phyloP scores from a whole-genome alignment of 2,888 invertebrate species.

The Ecliptopera silaceata region DNA sequence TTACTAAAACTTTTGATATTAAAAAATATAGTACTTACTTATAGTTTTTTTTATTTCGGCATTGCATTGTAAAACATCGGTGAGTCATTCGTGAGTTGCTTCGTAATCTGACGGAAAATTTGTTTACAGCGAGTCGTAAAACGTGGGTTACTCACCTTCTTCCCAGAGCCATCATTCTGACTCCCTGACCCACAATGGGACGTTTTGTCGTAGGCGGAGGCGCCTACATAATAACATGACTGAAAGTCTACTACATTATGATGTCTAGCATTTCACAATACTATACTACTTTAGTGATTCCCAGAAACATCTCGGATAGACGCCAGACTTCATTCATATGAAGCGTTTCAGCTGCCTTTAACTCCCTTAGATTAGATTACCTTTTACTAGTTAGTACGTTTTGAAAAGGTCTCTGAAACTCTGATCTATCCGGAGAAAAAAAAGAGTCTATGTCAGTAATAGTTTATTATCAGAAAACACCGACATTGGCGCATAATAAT shows the following conservation, averaged over 20 bases:
- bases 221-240: constrained; percentile 47
- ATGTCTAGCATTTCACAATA: neutral
- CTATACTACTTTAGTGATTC: constrained; percentile 60
- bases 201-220: constrained; percentile 51
- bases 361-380: constrained; percentile 41
- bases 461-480: no score
- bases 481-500: no score
- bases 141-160: constrained; percentile 39
- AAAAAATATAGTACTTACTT: no score
- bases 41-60: no score
- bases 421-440: no score
- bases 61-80: neutral
- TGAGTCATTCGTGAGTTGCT: constrained; percentile 15
- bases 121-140: constrained; percentile 19
- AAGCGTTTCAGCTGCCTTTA: constrained; percentile 51
- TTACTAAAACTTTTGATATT: no score
- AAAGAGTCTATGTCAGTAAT: no score
- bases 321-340: constrained; percentile 64
- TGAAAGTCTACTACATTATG: neutral
- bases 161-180: constrained; percentile 30
- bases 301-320: constrained; percentile 61
- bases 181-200: constrained; percentile 44
- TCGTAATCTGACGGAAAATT: constrained; percentile 19
- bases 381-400: constrained; percentile 47
- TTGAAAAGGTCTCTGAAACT: no score